A percentile compares a stretch with the other conserved stretches of the same genome.
Evolutionary conservation across 2,113 vertebrate species (phyloP).

Genomic region (Melozone crissalis): DNA sequence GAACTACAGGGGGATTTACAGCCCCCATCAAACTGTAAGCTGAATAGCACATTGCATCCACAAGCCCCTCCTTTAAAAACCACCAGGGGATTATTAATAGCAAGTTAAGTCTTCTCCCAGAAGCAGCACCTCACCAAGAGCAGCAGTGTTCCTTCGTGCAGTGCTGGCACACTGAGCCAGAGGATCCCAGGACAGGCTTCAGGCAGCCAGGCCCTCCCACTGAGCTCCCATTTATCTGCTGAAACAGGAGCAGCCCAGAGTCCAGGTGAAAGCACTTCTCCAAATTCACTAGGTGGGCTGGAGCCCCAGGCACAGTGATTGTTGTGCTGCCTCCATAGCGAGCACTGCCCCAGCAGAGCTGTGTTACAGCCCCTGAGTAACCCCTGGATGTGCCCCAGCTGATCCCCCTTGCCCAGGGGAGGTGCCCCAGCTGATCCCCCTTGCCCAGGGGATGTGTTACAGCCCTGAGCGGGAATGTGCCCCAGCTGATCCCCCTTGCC

Average conservation of each 20-base stretch:
- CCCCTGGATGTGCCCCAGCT: too few species aligned
- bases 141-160: background rate
- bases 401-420: background rate
- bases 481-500: background rate
- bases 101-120: background rate
- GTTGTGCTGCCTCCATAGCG: background rate
- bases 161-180: rapidly evolving
- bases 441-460: background rate
- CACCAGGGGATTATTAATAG: background rate
- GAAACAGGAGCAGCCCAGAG: background rate
- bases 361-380: background rate
- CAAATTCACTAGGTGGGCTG: background rate
- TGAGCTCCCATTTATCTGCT: background rate
- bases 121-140: background rate
- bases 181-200: background rate
- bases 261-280: slow-evolving; percentile 26
- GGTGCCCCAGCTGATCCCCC: background rate
- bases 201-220: rapidly evolving
- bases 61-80: background rate
- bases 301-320: background rate
- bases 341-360: background rate
- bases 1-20: background rate
- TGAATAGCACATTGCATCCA: background rate
- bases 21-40: background rate
- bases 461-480: background rate